Evolutionary conservation across 1,140 invertebrate genomes (phyloP).

Genomic region (Gryllus bimaculatus): DNA sequence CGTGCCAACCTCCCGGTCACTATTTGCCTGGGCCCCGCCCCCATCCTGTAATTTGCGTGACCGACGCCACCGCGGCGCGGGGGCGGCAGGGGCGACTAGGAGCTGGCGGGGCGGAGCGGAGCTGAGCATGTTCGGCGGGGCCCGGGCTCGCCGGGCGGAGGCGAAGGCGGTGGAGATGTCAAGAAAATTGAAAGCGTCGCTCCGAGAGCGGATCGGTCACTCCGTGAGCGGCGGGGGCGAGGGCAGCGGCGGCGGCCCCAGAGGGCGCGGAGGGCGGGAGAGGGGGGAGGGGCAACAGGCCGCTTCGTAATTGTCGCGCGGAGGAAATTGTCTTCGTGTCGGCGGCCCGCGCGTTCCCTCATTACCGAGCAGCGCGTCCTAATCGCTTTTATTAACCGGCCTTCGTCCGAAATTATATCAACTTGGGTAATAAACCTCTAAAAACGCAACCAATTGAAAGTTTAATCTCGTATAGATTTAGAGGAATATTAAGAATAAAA

Average conservation of each 20-base stretch:
- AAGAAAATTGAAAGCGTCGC: not conserved
- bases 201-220: not conserved
- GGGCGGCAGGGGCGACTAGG: too few relatives aligned
- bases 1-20: too few relatives aligned
- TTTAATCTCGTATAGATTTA: not conserved
- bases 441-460: not conserved
- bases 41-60: too few relatives aligned
- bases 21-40: too few relatives aligned
- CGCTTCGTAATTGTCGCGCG: not conserved
- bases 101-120: too few relatives aligned
- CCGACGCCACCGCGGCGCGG: too few relatives aligned
- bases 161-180: not conserved
- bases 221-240: too few relatives aligned
- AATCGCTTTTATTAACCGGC: conserved; percentile 4
- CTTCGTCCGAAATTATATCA: not conserved
- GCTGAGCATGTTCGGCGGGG: too few relatives aligned
- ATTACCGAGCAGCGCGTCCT: not conserved
- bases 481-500: conserved; percentile 1
- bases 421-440: conserved; percentile 4
- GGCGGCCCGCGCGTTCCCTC: not conserved
- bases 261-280: too few relatives aligned
- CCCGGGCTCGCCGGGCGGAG: too few relatives aligned
- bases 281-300: not conserved
- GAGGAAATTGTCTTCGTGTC: conserved; percentile 3
- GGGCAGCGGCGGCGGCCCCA: too few relatives aligned